A percentile compares a stretch with the other conserved stretches of the same genome.
Evolutionary conservation across 2,113 vertebrate species (phyloP).

Genomic region (Holacanthus passer): DNA sequence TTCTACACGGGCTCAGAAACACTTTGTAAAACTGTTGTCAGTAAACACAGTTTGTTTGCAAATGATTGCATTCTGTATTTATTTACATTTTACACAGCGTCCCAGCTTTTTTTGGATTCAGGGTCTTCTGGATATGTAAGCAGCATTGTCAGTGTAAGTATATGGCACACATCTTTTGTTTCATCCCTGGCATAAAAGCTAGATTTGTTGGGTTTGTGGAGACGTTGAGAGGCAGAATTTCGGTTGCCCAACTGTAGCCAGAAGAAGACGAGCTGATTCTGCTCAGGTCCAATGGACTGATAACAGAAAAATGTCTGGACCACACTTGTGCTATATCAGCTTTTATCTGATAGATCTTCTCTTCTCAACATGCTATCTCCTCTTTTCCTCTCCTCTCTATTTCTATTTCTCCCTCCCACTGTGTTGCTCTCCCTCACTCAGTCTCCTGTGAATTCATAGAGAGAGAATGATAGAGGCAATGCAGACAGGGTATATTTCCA

Average conservation of each 20-base stretch:
- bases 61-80: too few species aligned
- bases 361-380: conserved; percentile 21
- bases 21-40: too few species aligned
- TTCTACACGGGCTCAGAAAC: too few species aligned
- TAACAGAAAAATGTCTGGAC: conserved; percentile 44
- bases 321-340: neutral
- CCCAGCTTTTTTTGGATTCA: too few species aligned
- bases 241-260: neutral
- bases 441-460: conserved; percentile 28
- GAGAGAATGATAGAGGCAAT: conserved; percentile 22
- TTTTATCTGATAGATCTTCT: conserved; percentile 36
- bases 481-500: conserved; percentile 5
- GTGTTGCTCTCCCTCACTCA: conserved; percentile 13
- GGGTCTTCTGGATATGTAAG: too few species aligned
- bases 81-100: too few species aligned
- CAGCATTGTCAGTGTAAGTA: too few species aligned
- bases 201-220: neutral
- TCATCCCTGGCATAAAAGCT: neutral
- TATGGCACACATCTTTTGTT: neutral
- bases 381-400: conserved; percentile 5
- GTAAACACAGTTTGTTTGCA: too few species aligned
- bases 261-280: conserved; percentile 14
- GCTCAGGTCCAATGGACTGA: conserved; percentile 20
- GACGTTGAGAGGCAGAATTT: conserved; percentile 13
- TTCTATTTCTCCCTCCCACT: neutral